These are phyloP conservation scores for Caenorhabditis elegans DNA, from an alignment of 1,140 invertebrate genomes.

Conservation along the genomic window WBcel235 BX284602.5:5805001-5805500, in stretches of 20 bases:
- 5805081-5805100: slow-evolving; percentile 30
- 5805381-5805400: neutral
- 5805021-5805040: slow-evolving; percentile 39
- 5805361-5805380: neutral
- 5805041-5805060: slow-evolving; percentile 35
- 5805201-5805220: too few relatives aligned
- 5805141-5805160: neutral
- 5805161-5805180: neutral
- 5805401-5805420: neutral
- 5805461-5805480: neutral
- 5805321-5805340: too few relatives aligned
- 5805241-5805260: too few relatives aligned
- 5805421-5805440: neutral
- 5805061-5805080: slow-evolving; percentile 37
- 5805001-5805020: neutral
- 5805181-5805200: too few relatives aligned
- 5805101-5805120: neutral
- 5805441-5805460: neutral
- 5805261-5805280: too few relatives aligned
- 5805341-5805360: neutral
- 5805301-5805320: too few relatives aligned
- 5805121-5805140: neutral
- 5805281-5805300: too few relatives aligned
- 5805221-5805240: too few relatives aligned
- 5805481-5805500: too few relatives aligned